Base-by-base conservation (phyloP, 1,140 invertebrate genomes). In the Heterodera schachtii region DNA sequence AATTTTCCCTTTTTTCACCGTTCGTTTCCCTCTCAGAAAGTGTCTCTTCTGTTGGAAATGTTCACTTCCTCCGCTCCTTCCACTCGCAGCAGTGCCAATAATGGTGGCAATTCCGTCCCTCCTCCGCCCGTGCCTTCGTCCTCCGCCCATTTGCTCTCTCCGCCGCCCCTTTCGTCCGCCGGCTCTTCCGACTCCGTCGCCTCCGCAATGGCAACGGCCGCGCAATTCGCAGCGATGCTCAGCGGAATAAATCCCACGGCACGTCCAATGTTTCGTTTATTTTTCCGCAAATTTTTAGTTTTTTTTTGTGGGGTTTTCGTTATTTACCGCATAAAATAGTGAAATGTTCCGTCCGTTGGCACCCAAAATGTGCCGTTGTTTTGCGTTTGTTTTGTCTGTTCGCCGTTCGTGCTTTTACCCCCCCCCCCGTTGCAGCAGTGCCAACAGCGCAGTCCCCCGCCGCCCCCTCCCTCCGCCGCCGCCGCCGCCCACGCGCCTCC, bases 1-100 rank as follows among this genome's bases (percentile, higher is more conserved):
- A 1, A 52, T 1, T 52, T 52, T 52, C 11, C 11, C 49, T 0
- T 8, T 11, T 52, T 52, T 52, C 2, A 6, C 49, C 6, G 49
- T 52, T 52, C 49, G 49, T 52, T 73, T 60, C 13, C 52, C 31
- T 69, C 49, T 70, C 31, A 78, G 76, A 78, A 78, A 70, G 64
- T 78, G 31, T 78, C 76, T 64, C 46, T 70, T 13, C 31, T 78
- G 3, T 41, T 78, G 57, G 76, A 84, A 71, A 49, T 79, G 82
- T 74, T 71, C 31, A 64, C 57, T 47, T 64, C 69, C 64, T 19
- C 69, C 43, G 43, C 64, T 8, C 3, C 69, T n/a, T 19, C 21
- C 47, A 82, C 82, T 47, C 44, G 67, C 11, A 46, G 66, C 5
- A 11, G 6, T n/a, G 79, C 67, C 31, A 9, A 19, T 5, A 13